Evolutionary conservation across 2,797 vertebrate genomes (phyloP).

Genomic region (Perodicticus potto): DNA sequence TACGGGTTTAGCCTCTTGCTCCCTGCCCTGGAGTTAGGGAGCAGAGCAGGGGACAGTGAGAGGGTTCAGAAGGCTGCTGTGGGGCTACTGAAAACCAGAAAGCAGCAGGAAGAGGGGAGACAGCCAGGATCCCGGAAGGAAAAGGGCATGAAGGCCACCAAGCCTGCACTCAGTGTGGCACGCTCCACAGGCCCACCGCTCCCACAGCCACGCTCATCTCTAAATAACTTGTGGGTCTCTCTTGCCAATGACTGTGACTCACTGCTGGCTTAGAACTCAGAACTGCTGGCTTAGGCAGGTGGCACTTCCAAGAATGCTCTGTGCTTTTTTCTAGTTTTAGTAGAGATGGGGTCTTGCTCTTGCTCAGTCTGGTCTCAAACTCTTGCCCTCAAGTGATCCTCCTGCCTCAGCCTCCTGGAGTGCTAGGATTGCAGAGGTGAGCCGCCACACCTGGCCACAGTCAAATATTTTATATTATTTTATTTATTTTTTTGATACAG

Average conservation of each 20-base stretch:
- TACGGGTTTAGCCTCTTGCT: not conserved
- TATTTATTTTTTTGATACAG: too few species aligned
- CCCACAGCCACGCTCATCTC: not conserved
- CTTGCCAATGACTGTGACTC: not conserved
- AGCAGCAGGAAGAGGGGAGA: not conserved
- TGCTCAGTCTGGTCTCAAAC: too few species aligned
- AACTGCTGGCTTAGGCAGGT: conserved; percentile 65
- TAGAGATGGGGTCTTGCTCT: too few species aligned
- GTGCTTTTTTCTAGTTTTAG: not conserved
- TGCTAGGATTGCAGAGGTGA: too few species aligned
- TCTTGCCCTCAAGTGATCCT: too few species aligned
- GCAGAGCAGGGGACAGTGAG: not conserved
- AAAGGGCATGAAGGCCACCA: not conserved
- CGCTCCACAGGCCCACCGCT: not conserved
- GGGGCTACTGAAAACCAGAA: conserved; percentile 37
- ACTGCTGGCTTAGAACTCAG: not conserved
- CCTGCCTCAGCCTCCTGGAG: too few species aligned
- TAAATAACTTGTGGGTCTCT: conserved; percentile 25
- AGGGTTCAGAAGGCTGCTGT: not conserved
- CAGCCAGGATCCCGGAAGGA: not conserved
- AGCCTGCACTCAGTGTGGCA: not conserved
- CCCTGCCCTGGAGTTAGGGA: not conserved
- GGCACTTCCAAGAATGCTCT: conserved; percentile 58
- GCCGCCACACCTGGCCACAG: too few species aligned
- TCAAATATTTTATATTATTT: too few species aligned